Conservation (phyloP, 92 coral and sea anemone species). For the Phenganax marumi region DNA sequence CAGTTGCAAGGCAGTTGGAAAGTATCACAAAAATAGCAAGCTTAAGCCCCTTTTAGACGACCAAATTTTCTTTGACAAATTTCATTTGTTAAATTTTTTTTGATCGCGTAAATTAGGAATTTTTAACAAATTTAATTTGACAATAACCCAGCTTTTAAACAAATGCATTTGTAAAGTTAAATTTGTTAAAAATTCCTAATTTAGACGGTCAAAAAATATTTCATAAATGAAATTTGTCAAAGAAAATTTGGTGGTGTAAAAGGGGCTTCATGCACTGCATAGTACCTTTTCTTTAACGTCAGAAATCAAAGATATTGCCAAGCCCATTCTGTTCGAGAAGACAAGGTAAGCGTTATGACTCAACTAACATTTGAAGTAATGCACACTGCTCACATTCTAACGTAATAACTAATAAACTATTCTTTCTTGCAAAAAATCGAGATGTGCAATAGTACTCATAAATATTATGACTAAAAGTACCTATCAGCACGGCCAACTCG, state of each 20-base stretch:
- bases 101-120: too few species aligned
- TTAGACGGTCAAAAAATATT: too few species aligned
- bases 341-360: not conserved
- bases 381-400: not conserved
- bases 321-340: conserved; percentile 74
- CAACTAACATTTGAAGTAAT: not conserved
- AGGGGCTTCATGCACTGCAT: not conserved
- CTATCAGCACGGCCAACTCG: conserved; percentile 96
- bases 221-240: too few species aligned
- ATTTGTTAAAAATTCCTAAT: too few species aligned
- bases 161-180: too few species aligned
- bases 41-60: not conserved
- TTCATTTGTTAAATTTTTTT: too few species aligned
- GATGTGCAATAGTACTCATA: not conserved
- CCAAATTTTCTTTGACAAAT: too few species aligned
- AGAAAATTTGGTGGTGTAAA: too few species aligned
- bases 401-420: too few species aligned
- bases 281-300: conserved; percentile 92
- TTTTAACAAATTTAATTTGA: too few species aligned
- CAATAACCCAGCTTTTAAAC: too few species aligned
- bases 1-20: not conserved
- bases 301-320: conserved; percentile 84
- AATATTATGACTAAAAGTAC: conserved; percentile 30
- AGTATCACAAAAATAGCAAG: not conserved
- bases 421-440: not conserved